Percentiles rank a stretch among this genome's conserved stretches.
Evolutionary conservation across 1,140 invertebrate species (phyloP).

Genomic region (Camponotus floridanus): DNA sequence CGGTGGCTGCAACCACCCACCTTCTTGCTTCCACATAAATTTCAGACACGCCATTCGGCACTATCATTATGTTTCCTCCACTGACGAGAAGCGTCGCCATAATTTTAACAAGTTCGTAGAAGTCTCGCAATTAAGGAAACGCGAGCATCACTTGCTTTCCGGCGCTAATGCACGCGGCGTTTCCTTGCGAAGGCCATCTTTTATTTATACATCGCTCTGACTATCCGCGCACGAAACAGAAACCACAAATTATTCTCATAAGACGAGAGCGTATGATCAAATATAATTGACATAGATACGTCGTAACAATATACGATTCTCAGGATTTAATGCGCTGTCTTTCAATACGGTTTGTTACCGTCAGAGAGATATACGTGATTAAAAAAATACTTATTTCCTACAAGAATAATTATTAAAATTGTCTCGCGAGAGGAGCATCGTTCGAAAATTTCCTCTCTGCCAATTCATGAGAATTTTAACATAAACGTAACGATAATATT

Average conservation of each 20-base stretch:
- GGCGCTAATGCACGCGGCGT: conserved; percentile 42
- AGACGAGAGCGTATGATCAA: conserved; percentile 43
- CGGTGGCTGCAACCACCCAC: conserved; percentile 68
- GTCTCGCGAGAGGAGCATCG: neutral
- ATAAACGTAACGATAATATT: neutral
- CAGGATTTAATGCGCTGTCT: conserved; percentile 24
- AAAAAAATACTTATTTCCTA: conserved; percentile 5
- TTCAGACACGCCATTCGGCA: conserved; percentile 74
- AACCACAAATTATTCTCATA: conserved; percentile 61
- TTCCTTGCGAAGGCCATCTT: conserved; percentile 58
- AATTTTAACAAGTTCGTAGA: conserved; percentile 68
- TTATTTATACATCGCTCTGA: conserved; percentile 57
- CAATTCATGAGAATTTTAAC: neutral
- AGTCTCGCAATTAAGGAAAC: conserved; percentile 59
- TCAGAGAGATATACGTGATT: neutral
- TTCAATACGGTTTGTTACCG: conserved; percentile 13
- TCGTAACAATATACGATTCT: conserved; percentile 53
- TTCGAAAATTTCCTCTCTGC: neutral
- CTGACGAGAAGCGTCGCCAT: conserved; percentile 69
- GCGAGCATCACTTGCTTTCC: conserved; percentile 55
- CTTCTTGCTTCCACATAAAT: conserved; percentile 69
- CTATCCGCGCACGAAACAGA: conserved; percentile 59
- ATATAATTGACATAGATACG: conserved; percentile 59
- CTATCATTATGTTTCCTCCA: conserved; percentile 73
- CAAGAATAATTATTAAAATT: neutral